Evolutionary conservation across 2,113 vertebrate species (phyloP), one percentile per base, ranked within the genome.

Genomic region (Columba janthina): DNA sequence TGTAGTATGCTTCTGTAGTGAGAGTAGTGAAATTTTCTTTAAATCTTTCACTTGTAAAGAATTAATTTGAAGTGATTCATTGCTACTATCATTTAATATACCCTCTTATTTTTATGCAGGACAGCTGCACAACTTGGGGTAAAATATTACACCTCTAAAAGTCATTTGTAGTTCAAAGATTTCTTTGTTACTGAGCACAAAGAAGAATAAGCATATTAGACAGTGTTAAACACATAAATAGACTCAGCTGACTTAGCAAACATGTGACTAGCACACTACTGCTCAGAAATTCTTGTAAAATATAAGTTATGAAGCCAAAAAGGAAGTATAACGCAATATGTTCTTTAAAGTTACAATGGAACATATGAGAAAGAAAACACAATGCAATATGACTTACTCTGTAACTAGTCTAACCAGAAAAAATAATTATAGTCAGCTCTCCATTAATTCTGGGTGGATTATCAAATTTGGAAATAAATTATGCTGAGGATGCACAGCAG

Each of bases 381-480:
- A 92, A 53, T 31, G 69, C 71, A 89, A 11, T 17, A 42, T 88
- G 94, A 93, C 82, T 96, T 91, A 95, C 42, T 62, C 75, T 86
- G 64, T 48, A 93, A 96, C 85, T 88, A 83, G 90, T 90, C 82
- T 77, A 94, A 94, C 94, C 86, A 90, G 96, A 94, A 95, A 91
- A 90, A 93, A 58, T 94, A 94, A 96, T 97, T 96, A 91, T 5
- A 94, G 89, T 50, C 91, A 91, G 84, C 84, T 85, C 80, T 75
- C 91, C 93, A 91, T 93, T 94, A 96, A 94, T 92, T 67, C 80
- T 61, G 86, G 80, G 94, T 89, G 89, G 89, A 97, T 95, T 95
- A 97, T 96, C 93, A 87, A 94, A 94, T 97, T 92, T 94, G 95
- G 86, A 97, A 96, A 96, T 87, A 89, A 87, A 89, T 96, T 93